Evolutionary conservation across 2,113 vertebrate species (phyloP).

Genomic region (Leptodactylus fuscus): DNA sequence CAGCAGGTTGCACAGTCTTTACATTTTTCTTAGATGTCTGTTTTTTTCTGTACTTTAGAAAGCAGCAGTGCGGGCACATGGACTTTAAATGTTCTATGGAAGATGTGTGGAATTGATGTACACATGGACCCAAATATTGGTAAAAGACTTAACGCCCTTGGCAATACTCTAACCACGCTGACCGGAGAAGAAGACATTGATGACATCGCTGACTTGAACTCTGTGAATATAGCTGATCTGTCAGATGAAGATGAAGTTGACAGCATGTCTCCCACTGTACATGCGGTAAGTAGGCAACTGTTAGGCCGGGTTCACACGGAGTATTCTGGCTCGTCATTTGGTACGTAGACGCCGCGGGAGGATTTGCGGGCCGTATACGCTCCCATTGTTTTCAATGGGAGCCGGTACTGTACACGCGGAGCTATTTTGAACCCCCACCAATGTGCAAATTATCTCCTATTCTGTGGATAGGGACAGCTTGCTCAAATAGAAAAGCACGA

Average conservation of each 20-base stretch:
- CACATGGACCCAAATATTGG: conserved; percentile 99
- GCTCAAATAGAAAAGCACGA: too few relatives aligned
- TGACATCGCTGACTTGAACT: conserved; percentile 92
- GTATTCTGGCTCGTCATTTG: too few relatives aligned
- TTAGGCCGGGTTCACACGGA: too few relatives aligned
- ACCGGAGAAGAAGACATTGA: conserved; percentile 95
- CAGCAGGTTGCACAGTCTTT: background rate
- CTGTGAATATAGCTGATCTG: conserved; percentile 88
- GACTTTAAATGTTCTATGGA: conserved; percentile 97
- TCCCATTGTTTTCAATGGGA: too few relatives aligned
- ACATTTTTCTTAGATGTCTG: background rate
- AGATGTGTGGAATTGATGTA: conserved; percentile 98
- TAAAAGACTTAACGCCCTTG: conserved; percentile 92
- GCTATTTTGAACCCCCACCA: too few relatives aligned
- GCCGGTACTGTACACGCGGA: too few relatives aligned
- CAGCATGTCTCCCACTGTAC: conserved; percentile 88
- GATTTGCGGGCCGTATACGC: too few relatives aligned
- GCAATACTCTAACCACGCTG: conserved; percentile 92
- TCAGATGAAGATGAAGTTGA: conserved; percentile 95
- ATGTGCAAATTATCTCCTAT: too few relatives aligned
- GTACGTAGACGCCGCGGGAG: too few relatives aligned
- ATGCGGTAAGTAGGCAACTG: conserved; percentile 90
- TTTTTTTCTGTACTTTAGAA: conserved; percentile 73
- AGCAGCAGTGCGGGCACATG: conserved; percentile 97
- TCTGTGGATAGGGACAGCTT: too few relatives aligned